Base-by-base conservation (phyloP, 1,140 invertebrate species). In the Brachionus paranguensis region DNA sequence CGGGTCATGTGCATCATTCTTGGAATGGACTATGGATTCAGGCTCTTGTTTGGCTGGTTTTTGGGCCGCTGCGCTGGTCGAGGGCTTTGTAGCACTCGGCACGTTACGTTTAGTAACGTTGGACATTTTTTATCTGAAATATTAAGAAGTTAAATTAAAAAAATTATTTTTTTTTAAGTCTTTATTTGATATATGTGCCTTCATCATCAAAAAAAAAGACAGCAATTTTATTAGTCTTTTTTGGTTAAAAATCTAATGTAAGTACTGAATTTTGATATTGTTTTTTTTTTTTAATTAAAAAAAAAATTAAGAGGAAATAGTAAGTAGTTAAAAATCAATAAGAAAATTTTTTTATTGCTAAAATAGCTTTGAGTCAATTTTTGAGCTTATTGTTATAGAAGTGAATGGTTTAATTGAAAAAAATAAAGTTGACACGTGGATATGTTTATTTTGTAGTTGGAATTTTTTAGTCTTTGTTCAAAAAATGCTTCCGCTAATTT, bases 71-170 rank as follows among this genome's bases (percentile, higher is more conserved):
- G 17, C 24, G 70, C 33, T 41, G 43, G 20, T 24, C 12, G 72
- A 47, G 20, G 72, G 1, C 47, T 45, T 50, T 76, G 68, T 3
- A 1, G 37, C 17, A 41, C 12, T 43, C 29, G 68, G 33, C 17
- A 72, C 68, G 68, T 72, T 72, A 72, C 68, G 68, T 20, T 43
- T 72, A 37, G 68, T 72, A 72, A 72, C 68, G 68, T 37, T 72
- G 4, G 68, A 72, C 68, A 72, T 72, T 17, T 41, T 72, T 68
- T 17, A 8, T 33, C 12, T 37, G 33, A 37, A 37, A 37, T 14
- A 68, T 37, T 24, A 33, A 29, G 3, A 68, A 68, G 12, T 68
- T 33, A 68, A 68, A 68, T 68, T 68, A 68, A 29, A 33, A 33
- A 68, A 68, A 68, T 17, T 33, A 3, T 12, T 4, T 10, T 33